These are phyloP conservation scores for Scaeva pyrastri DNA, from an alignment of 2,888 invertebrate species.

Conservation along the genomic window DNA sequence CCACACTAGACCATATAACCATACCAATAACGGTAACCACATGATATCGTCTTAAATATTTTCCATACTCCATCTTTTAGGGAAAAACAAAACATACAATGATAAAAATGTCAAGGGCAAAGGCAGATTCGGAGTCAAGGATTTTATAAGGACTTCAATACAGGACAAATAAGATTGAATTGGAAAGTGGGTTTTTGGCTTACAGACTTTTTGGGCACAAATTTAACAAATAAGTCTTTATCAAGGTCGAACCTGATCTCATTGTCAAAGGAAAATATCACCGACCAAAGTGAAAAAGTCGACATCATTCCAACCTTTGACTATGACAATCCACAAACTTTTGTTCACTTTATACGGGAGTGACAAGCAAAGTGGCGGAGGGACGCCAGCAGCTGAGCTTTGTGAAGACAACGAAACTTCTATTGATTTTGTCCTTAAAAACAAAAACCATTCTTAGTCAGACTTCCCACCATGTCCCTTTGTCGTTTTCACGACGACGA, in stretches of 20 bases:
- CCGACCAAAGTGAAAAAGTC: no score
- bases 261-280: no score
- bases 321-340: background rate
- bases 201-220: no score
- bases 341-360: conserved; percentile 13
- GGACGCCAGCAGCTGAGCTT: conserved; percentile 29
- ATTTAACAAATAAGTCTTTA: no score
- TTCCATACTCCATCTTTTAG: conserved; percentile 5
- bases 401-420: conserved; percentile 45
- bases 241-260: no score
- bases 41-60: conserved; percentile 4
- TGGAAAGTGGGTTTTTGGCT: no score
- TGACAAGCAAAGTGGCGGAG: conserved; percentile 40
- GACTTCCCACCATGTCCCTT: background rate
- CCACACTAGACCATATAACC: conserved; percentile 19
- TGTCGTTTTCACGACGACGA: background rate
- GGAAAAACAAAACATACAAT: background rate
- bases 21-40: background rate
- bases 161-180: no score
- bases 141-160: no score
- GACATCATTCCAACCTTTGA: background rate
- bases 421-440: conserved; percentile 63
- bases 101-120: background rate
- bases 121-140: background rate
- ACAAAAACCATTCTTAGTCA: conserved; percentile 61